Conservation (phyloP, 2,888 invertebrate species). For the Volucella inflata region DNA sequence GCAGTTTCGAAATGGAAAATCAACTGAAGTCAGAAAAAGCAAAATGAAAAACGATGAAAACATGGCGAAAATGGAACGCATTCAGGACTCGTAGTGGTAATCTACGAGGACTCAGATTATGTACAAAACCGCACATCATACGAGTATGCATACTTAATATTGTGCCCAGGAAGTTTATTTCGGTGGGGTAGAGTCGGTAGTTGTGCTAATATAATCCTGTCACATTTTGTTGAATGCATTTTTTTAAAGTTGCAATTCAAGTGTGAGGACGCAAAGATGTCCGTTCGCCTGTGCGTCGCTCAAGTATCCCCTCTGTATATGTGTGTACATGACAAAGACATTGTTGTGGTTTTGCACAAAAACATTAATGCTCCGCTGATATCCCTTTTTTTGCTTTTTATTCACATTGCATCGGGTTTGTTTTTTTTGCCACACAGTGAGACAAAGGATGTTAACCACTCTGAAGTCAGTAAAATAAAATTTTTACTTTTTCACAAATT, state of each 20-base stretch:
- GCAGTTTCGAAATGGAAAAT: constrained; percentile 22
- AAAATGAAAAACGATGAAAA: neutral
- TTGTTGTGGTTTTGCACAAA: neutral
- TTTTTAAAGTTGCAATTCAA: constrained; percentile 10
- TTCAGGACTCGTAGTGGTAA: constrained; percentile 2
- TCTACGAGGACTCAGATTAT: constrained; percentile 5
- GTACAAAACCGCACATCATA: constrained; percentile 16
- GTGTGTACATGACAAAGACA: too few species aligned
- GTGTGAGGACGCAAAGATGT: neutral
- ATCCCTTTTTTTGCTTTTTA: neutral
- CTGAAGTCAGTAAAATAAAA: neutral
- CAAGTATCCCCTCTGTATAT: too few species aligned
- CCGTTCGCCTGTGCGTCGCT: neutral
- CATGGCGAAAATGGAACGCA: neutral
- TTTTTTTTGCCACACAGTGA: constrained; percentile 6
- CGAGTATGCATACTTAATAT: constrained; percentile 25
- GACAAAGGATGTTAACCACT: neutral
- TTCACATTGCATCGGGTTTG: neutral
- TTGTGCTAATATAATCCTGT: constrained; percentile 16
- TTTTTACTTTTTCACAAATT: neutral
- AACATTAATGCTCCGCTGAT: constrained; percentile 1
- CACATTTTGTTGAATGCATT: constrained; percentile 21
- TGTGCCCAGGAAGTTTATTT: neutral
- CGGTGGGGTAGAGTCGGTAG: neutral
- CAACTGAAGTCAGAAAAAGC: constrained; percentile 20